Evolutionary conservation across 1,140 invertebrate genomes (phyloP).

Genomic region (Aethina tumida): DNA sequence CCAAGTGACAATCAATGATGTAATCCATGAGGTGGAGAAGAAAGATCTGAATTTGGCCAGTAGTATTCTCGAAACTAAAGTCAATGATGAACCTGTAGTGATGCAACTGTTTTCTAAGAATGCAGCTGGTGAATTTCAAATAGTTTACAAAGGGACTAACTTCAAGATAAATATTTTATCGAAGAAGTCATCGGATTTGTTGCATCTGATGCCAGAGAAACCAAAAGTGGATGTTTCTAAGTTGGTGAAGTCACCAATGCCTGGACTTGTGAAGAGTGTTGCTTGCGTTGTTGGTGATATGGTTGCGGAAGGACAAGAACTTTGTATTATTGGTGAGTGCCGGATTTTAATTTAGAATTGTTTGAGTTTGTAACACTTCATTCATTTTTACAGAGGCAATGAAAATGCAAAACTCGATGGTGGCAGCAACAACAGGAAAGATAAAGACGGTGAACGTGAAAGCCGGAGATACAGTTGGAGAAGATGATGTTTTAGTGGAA

Average conservation of each 20-base stretch:
- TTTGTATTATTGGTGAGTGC: constrained; percentile 49
- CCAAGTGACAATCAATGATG: constrained; percentile 30
- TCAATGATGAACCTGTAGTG: constrained; percentile 39
- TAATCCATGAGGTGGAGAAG: constrained; percentile 29
- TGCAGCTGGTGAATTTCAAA: constrained; percentile 41
- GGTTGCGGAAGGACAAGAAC: constrained; percentile 57
- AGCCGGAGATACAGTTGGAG: constrained; percentile 54
- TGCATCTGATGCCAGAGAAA: constrained; percentile 48
- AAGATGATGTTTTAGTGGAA: constrained; percentile 55
- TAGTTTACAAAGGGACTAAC: constrained; percentile 37
- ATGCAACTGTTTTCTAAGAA: constrained; percentile 45
- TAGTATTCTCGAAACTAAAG: constrained; percentile 39
- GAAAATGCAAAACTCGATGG: constrained; percentile 70
- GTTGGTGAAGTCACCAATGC: constrained; percentile 57
- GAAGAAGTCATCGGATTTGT: constrained; percentile 37
- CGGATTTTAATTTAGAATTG: background rate
- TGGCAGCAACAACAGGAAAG: constrained; percentile 46
- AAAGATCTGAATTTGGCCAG: constrained; percentile 42
- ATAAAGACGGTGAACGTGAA: constrained; percentile 52
- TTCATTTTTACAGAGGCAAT: constrained; percentile 50
- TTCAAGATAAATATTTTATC: constrained; percentile 45
- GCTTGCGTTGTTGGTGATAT: constrained; percentile 47
- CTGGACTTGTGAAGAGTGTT: constrained; percentile 56
- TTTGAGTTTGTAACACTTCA: background rate
- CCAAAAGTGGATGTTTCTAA: constrained; percentile 43